Evolutionary conservation across 2,113 vertebrate genomes (phyloP), one percentile per base, ranked within the genome.

Genomic region (Crotalus tigris): DNA sequence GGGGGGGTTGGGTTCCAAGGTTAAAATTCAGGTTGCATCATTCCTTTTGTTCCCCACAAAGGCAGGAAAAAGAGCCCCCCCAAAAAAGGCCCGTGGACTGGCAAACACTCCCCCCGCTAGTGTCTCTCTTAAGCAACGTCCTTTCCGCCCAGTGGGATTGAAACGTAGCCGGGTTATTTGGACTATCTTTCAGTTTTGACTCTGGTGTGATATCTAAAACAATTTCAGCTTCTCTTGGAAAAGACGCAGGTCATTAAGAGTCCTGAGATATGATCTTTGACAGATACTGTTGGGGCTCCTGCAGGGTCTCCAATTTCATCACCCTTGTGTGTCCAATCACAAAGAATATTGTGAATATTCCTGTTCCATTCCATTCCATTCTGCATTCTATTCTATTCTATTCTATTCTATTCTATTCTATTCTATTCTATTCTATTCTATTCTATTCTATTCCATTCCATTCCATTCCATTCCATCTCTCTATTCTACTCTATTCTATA

Each of bases 141-240:
- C 39, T 19, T 57, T 49, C 59, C 0, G 1, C 54, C 10, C 93
- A 8, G 59, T 7, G 69, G 86, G 59, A 88, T 7, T 21, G 53
- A 81, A 49, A 93, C 69, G 89, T 33, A 53, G 54, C 17, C 29
- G 1, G 39, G n/a, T 5, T 93, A 93, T 91, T 88, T 85, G 59
- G 90, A 57, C 93, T 81, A 88, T 33, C 61, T 58, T 26, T 89
- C 86, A 91, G 93, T 89, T 81, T 53, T 91, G 86, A 89, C 86
- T 91, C 90, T 85, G 86, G 29, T 57, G 59, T 33, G 86, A 89
- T 39, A 91, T 51, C 39, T 21, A 53, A 92, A 89, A 89, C 61
- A 9, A 21, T 81, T 55, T 51, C 53, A 24, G 49, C 59, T 33
- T 21, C 58, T 59, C 53, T 33, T 69, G n/a, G 51, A 57, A 90